phyloP scores from a whole-genome alignment of 2,797 vertebrate genomes.

The Typhlichthys subterraneus region DNA sequence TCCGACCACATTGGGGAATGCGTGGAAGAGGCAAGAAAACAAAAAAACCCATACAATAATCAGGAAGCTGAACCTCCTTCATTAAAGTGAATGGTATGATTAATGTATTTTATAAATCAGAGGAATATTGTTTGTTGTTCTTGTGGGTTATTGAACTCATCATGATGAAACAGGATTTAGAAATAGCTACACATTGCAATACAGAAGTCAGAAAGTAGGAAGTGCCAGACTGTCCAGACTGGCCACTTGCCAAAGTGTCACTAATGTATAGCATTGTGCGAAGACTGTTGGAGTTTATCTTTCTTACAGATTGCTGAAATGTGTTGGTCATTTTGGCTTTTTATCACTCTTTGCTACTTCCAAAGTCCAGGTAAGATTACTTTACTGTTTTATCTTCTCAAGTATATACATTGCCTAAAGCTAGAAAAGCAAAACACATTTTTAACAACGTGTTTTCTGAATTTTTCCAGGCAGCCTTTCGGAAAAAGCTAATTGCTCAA shows the following conservation, averaged over 20 bases:
- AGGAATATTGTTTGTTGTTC: too few relatives aligned
- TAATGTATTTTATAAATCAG: too few relatives aligned
- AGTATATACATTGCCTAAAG: too few relatives aligned
- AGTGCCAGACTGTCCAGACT: constrained; percentile 36
- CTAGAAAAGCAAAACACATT: too few relatives aligned
- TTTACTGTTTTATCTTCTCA: background rate
- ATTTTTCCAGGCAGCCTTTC: constrained; percentile 33
- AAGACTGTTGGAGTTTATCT: constrained; percentile 50
- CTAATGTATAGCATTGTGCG: constrained; percentile 11
- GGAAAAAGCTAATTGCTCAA: background rate
- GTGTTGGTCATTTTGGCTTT: constrained; percentile 43
- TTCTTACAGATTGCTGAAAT: constrained; percentile 41
- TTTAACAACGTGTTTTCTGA: background rate
- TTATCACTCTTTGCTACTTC: constrained; percentile 38
- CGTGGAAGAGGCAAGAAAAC: too few relatives aligned
- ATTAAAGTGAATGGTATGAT: too few relatives aligned
- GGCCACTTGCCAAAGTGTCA: constrained; percentile 44
- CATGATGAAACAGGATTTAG: background rate
- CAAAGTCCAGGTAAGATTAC: background rate
- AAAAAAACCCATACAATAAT: too few relatives aligned
- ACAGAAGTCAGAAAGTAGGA: constrained; percentile 33
- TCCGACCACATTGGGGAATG: too few relatives aligned
- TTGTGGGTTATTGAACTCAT: background rate
- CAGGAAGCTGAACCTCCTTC: too few relatives aligned
- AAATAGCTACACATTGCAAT: background rate